Base-by-base conservation (phyloP, 2,888 invertebrate species). In the Rhogogaster chlorosoma region DNA sequence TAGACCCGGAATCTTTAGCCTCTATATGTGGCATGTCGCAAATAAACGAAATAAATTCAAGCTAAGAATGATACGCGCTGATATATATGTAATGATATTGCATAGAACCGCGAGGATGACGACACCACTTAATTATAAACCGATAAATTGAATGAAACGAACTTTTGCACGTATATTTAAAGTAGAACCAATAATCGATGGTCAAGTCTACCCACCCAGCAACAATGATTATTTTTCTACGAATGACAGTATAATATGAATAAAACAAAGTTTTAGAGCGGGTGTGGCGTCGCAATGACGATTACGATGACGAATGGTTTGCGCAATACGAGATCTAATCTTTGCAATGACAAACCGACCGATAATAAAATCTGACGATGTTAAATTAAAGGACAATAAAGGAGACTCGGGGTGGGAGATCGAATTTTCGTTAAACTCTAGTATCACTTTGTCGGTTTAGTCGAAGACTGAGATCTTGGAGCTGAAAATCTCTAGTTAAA, bases 21-120 rank as follows among this genome's bases (percentile, higher is more conserved):
- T 86, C 82, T 57, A 83, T 64, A 83, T 89, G 86, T 53, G 90
- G 88, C 91, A 90, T 71, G 57, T 61, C 78, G 78, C 6, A 10
- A 75, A 5, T 15, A 10, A 53, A 32, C n/a, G 32, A 36, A 29
- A 32, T 32, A 38, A 38, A 36, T 53, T 15, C 10, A 7, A 49
- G 6, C 26, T 12, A n/a, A 32, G 18, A 49, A 18, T 32, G 12
- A 9, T 67, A 10, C 32, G 32, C 32, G 64, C 29, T 29, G 26
- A 26, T 6, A 57, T 61, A n/a, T n/a, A n/a, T n/a, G n/a, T n/a
- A 10, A 15, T 4, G 12, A 53, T 12, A 15, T 12, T 38, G 49
- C 5, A 75, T 75, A 38, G 26, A 73, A 9, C 22, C 9, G 26
- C 45, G 71, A 18, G 38, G 70, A 71, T 18, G n/a, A 38, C 18